Evolutionary conservation across 2,888 invertebrate species (phyloP).

Genomic region (Keiferia lycopersicella): DNA sequence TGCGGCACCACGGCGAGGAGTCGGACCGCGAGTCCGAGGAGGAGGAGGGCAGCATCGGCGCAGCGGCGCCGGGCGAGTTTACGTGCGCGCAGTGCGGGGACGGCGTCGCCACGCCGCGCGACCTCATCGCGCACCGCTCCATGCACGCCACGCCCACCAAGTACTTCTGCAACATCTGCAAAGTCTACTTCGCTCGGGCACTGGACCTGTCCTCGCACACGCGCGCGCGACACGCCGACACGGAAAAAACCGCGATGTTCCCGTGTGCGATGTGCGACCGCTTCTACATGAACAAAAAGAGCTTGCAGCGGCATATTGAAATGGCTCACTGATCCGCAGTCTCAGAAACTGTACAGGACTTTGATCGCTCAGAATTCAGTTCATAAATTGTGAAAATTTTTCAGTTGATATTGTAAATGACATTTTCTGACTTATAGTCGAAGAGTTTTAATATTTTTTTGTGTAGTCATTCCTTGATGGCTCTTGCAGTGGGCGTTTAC

Average conservation of each 20-base stretch:
- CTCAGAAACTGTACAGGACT: not conserved
- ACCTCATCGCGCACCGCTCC: constrained; percentile 79
- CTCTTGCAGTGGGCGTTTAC: constrained; percentile 44
- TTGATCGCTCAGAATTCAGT: constrained; percentile 1
- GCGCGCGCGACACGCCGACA: constrained; percentile 73
- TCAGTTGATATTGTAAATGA: not conserved
- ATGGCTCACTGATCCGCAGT: constrained; percentile 70
- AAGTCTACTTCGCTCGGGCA: constrained; percentile 74
- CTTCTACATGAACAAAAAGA: constrained; percentile 79
- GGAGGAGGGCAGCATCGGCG: constrained; percentile 54
- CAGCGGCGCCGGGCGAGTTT: constrained; percentile 70
- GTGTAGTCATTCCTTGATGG: constrained; percentile 54
- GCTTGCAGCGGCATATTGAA: constrained; percentile 79
- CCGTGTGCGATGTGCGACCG: constrained; percentile 82
- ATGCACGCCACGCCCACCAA: constrained; percentile 77
- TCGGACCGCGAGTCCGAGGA: constrained; percentile 63
- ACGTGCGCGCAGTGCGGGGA: constrained; percentile 80
- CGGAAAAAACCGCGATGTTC: constrained; percentile 75
- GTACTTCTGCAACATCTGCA: constrained; percentile 82
- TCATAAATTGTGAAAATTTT: not conserved
- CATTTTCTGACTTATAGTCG: constrained; percentile 1
- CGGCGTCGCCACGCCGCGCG: constrained; percentile 77
- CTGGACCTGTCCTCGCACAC: constrained; percentile 73
- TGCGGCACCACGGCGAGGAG: constrained; percentile 78
- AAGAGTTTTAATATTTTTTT: constrained; percentile 36